phyloP scores from a whole-genome alignment of 2,113 vertebrate genomes.

The Actinemys pallida region DNA sequence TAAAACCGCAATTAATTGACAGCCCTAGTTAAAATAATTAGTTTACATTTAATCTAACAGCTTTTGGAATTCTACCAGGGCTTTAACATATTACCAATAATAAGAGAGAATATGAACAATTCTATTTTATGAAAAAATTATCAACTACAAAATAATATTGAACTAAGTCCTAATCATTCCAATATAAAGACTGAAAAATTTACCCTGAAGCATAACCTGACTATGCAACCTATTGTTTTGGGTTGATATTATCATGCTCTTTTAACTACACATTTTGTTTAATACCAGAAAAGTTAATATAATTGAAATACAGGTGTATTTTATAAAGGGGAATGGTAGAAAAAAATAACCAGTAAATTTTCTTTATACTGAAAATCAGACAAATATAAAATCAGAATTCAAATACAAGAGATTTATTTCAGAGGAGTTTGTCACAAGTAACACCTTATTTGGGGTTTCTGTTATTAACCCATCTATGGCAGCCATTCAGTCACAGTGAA shows the following conservation, averaged over 20 bases:
- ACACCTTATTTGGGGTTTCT: neutral
- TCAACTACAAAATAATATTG: neutral
- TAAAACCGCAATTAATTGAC: too few relatives aligned
- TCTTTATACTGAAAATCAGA: neutral
- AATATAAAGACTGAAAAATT: neutral
- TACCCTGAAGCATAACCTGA: neutral
- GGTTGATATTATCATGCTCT: neutral
- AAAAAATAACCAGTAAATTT: neutral
- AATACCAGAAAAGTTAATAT: neutral
- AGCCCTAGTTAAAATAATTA: neutral
- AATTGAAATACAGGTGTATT: neutral
- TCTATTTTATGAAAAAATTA: neutral
- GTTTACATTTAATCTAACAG: neutral
- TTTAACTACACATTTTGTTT: neutral
- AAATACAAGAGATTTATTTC: neutral
- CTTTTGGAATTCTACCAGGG: neutral
- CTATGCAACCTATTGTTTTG: neutral
- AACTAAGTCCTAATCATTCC: neutral
- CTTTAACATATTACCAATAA: neutral
- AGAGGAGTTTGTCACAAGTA: neutral
- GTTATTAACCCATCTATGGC: neutral
- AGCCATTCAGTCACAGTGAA: slow-evolving; percentile 14
- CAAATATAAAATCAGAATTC: neutral
- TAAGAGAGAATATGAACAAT: neutral
- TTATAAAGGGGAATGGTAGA: neutral